Evolutionary conservation across 2,797 vertebrate genomes (phyloP).

Genomic region (Carapus acus): DNA sequence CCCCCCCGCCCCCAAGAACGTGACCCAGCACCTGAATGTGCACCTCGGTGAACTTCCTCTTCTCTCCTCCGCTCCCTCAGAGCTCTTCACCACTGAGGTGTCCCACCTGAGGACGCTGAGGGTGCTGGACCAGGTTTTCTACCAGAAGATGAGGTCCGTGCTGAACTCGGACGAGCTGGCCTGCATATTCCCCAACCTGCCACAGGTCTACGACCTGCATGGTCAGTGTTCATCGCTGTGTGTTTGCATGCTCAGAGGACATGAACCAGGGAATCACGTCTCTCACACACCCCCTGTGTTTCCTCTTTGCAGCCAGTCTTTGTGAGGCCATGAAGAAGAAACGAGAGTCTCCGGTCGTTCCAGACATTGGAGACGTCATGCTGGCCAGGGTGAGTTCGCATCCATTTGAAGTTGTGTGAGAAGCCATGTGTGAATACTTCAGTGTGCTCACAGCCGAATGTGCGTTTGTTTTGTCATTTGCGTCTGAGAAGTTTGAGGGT

Average conservation of each 20-base stretch:
- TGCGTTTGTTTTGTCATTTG: not conserved
- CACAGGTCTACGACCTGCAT: conserved; percentile 84
- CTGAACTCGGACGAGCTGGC: conserved; percentile 81
- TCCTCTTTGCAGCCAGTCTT: conserved; percentile 73
- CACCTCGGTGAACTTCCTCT: not conserved
- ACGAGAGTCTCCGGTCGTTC: conserved; percentile 80
- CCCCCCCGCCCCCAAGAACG: not conserved
- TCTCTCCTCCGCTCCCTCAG: conserved; percentile 53
- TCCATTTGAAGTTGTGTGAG: not conserved
- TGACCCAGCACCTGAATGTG: not conserved
- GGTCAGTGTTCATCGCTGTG: conserved; percentile 66
- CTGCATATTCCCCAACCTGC: conserved; percentile 89
- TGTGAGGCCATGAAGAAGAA: conserved; percentile 87
- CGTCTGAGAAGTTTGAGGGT: conserved; percentile 83
- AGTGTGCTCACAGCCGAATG: not conserved
- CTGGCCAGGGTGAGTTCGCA: conserved; percentile 76
- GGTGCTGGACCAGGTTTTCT: conserved; percentile 88
- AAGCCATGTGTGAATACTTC: accelerated
- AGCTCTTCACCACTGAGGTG: conserved; percentile 84
- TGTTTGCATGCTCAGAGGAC: too few species aligned
- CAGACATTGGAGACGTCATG: conserved; percentile 87
- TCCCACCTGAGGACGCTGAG: conserved; percentile 86
- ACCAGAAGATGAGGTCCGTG: conserved; percentile 82
- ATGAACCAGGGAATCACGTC: too few species aligned
- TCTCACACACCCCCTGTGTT: not conserved